Conservation (phyloP, 2,888 invertebrate genomes). For the Hoplodrina ambigua region DNA sequence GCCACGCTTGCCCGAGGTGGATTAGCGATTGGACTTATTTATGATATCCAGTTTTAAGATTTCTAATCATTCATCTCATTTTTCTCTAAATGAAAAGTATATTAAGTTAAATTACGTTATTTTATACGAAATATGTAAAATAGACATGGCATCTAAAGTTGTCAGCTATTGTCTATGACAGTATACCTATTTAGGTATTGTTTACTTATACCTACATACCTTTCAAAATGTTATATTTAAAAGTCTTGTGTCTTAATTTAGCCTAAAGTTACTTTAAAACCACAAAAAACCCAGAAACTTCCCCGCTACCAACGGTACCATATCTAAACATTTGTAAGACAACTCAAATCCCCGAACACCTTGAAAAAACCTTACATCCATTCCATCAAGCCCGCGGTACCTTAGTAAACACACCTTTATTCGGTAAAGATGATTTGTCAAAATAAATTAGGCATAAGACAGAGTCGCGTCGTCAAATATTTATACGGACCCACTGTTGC, state of each 20-base stretch:
- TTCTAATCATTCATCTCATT: no score
- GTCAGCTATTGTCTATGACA: no score
- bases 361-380: constrained; percentile 49
- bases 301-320: neutral
- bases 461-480: constrained; percentile 86
- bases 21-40: no score
- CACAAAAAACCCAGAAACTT: neutral
- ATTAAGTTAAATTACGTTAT: no score
- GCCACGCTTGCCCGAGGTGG: no score
- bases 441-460: constrained; percentile 90
- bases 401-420: constrained; percentile 75
- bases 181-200: no score
- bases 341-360: constrained; percentile 35
- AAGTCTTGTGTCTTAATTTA: neutral
- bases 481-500: constrained; percentile 76
- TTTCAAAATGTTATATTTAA: no score
- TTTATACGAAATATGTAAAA: no score
- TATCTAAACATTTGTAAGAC: constrained; percentile 28
- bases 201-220: no score
- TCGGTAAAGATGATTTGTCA: constrained; percentile 87
- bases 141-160: no score
- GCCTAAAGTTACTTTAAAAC: neutral
- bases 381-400: constrained; percentile 54
- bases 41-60: no score
- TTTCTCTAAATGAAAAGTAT: no score